These are phyloP conservation scores for Caenorhabditis remanei DNA, from an alignment of 1,140 invertebrate genomes.

Conservation along the genomic window DNA sequence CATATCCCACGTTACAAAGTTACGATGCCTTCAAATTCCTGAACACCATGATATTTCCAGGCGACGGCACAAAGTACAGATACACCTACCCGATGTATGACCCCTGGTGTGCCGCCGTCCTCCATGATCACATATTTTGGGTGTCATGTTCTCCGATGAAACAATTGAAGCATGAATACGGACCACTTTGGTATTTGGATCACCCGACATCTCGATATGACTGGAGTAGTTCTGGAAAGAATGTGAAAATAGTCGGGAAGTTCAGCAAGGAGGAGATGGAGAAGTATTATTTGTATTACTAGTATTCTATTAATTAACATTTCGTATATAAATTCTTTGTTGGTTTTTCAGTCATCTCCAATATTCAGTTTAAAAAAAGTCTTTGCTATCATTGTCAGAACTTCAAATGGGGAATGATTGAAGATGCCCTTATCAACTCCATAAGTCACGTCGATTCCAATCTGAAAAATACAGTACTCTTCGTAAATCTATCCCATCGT, in stretches of 20 bases:
- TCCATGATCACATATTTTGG: slow-evolving; percentile 43
- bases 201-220: background rate
- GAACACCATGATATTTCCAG: background rate
- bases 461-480: background rate
- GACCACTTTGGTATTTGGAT: slow-evolving; percentile 35
- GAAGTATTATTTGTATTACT: background rate
- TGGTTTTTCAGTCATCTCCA: too few species aligned
- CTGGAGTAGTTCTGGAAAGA: slow-evolving; percentile 1
- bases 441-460: background rate
- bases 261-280: slow-evolving; percentile 2
- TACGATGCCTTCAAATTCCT: background rate
- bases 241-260: background rate
- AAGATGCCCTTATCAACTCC: background rate
- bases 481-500: too few species aligned
- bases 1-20: too few species aligned
- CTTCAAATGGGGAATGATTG: background rate
- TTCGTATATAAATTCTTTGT: too few species aligned
- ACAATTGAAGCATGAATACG: background rate
- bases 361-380: too few species aligned
- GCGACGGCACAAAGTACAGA: slow-evolving; percentile 6
- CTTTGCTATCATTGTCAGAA: background rate
- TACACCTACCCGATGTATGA: background rate
- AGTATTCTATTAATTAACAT: background rate
- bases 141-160: slow-evolving; percentile 13
- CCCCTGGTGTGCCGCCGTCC: slow-evolving; percentile 39